Percentiles rank a stretch among this genome's conserved stretches.
These are phyloP conservation scores for Drosophila varians DNA, from an alignment of 1,140 invertebrate species.

Conservation along the genomic window DNA sequence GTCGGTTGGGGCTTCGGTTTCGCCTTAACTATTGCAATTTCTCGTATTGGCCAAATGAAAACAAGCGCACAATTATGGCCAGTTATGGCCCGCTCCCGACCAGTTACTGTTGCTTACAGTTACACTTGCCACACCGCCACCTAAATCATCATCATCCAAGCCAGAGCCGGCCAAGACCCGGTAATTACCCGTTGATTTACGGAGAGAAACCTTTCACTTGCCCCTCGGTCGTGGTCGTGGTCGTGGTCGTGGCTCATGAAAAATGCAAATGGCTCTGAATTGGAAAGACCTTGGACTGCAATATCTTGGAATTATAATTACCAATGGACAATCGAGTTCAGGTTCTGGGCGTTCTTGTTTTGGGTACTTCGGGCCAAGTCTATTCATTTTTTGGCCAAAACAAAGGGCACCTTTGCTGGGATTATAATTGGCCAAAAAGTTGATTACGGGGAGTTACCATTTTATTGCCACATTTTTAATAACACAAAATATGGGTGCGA, in stretches of 20 bases:
- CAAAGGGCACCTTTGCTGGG: constrained; percentile 10
- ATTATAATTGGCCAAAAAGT: neutral
- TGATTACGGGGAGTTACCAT: neutral
- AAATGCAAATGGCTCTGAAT: constrained; percentile 58
- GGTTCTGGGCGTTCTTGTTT: constrained; percentile 26
- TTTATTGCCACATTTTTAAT: constrained; percentile 2
- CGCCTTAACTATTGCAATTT: constrained; percentile 63
- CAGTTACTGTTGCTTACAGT: constrained; percentile 48
- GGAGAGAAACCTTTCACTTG: constrained; percentile 64
- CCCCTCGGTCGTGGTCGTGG: constrained; percentile 20
- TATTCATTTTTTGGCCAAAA: constrained; percentile 5
- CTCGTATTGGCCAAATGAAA: constrained; percentile 68
- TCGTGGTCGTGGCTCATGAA: constrained; percentile 27
- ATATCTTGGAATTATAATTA: constrained; percentile 30
- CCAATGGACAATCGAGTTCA: constrained; percentile 24
- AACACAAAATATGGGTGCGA: neutral
- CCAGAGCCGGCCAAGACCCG: constrained; percentile 12
- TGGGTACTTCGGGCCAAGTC: too few species aligned
- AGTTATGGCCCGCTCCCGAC: constrained; percentile 40
- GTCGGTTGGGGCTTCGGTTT: constrained; percentile 14
- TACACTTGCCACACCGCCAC: constrained; percentile 44
- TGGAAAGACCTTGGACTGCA: constrained; percentile 43
- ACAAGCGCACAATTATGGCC: constrained; percentile 69
- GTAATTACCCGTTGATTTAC: constrained; percentile 52
- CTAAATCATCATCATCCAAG: neutral